These are phyloP conservation scores for Planiliza haematocheilus DNA, from an alignment of 2,113 vertebrate genomes.

Conservation along the genomic window DNA sequence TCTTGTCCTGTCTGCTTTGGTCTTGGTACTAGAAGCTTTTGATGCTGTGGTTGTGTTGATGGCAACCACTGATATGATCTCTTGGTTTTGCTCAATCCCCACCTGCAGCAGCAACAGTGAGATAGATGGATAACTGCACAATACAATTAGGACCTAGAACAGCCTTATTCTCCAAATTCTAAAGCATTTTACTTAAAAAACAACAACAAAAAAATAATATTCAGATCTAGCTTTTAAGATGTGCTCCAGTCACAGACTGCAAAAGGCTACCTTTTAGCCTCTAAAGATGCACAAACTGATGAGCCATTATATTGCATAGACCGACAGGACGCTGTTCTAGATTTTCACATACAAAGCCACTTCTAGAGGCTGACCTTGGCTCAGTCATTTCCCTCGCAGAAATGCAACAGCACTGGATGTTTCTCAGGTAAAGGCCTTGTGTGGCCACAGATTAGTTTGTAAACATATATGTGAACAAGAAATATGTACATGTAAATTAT, in stretches of 20 bases:
- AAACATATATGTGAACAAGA: too few relatives aligned
- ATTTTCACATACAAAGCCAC: neutral
- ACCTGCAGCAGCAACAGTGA: neutral
- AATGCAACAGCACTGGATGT: neutral
- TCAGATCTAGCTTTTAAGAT: neutral
- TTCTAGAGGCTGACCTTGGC: slow-evolving; percentile 20
- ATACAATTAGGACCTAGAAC: neutral
- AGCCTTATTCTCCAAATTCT: neutral
- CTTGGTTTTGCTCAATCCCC: slow-evolving; percentile 17
- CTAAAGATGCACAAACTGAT: slow-evolving; percentile 2
- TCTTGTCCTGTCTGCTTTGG: slow-evolving; percentile 61
- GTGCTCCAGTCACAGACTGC: neutral
- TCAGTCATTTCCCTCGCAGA: slow-evolving; percentile 9
- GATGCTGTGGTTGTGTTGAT: slow-evolving; percentile 48
- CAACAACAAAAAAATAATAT: neutral
- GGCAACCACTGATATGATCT: slow-evolving; percentile 12
- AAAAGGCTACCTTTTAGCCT: neutral
- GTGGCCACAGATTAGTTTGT: neutral
- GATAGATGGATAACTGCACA: slow-evolving; percentile 18
- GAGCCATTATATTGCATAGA: slow-evolving; percentile 1
- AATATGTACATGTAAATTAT: too few relatives aligned
- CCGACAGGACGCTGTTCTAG: neutral
- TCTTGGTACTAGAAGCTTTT: slow-evolving; percentile 39
- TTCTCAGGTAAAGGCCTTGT: slow-evolving; percentile 1
- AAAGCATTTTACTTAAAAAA: slow-evolving; percentile 5